These are phyloP conservation scores for Tyrannus savana DNA, from an alignment of 2,113 vertebrate species.

Conservation along the genomic window DNA sequence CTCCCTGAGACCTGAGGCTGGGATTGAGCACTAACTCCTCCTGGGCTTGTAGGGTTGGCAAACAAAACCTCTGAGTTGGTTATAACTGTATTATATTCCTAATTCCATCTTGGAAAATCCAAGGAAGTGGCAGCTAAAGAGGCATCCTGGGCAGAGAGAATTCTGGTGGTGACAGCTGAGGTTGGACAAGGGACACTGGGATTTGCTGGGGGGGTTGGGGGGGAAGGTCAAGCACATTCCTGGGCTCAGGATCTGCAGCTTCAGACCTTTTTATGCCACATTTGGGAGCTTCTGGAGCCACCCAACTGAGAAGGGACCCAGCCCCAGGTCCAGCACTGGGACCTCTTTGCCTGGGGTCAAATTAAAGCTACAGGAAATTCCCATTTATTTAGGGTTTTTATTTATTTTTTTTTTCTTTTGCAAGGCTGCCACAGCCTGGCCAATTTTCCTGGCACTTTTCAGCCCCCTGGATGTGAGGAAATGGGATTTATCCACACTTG, in stretches of 20 bases:
- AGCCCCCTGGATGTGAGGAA: too few species aligned
- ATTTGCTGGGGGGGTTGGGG: too few species aligned
- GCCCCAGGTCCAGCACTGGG: not conserved
- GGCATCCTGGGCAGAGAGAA: too few species aligned
- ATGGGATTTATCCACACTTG: too few species aligned
- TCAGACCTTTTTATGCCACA: not conserved
- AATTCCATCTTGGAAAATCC: not conserved
- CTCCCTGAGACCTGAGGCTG: not conserved
- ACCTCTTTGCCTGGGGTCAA: not conserved
- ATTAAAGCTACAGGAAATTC: not conserved
- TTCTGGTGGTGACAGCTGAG: not conserved
- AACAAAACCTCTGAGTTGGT: not conserved
- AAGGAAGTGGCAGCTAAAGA: not conserved
- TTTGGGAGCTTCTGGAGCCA: not conserved
- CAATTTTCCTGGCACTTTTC: too few species aligned
- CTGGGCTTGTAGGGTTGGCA: not conserved
- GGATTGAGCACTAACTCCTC: not conserved
- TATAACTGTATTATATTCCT: not conserved
- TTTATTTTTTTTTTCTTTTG: too few species aligned
- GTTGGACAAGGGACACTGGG: not conserved
- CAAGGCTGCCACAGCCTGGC: too few species aligned
- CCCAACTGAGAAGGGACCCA: fast-evolving
- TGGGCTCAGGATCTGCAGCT: not conserved
- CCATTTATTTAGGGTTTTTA: too few species aligned
- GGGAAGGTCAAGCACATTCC: too few species aligned